A percentile compares a stretch with the other conserved stretches of the same genome.
phyloP scores from a whole-genome alignment of 2,113 vertebrate genomes.

The Dipodomys ordii region DNA sequence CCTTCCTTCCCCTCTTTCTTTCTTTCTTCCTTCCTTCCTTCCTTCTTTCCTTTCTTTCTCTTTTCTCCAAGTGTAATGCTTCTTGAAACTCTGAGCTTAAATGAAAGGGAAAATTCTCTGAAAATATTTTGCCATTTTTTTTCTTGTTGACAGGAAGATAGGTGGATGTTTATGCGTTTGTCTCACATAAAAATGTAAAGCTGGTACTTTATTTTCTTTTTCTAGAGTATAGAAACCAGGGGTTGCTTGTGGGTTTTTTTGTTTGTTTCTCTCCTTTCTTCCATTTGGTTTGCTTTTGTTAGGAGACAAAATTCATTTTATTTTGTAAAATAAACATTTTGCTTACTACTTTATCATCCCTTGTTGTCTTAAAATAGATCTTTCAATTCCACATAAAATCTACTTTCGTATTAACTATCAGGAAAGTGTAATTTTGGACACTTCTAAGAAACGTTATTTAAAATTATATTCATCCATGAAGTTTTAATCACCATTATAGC shows the following conservation, averaged over 20 bases:
- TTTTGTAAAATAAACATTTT: slow-evolving; percentile 10
- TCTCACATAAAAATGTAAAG: slow-evolving; percentile 21
- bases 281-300: background rate
- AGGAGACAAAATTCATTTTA: background rate
- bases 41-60: background rate
- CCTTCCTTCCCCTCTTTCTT: too few relatives aligned
- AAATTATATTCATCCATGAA: slow-evolving; percentile 34
- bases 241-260: slow-evolving; percentile 7
- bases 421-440: slow-evolving; percentile 26
- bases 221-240: slow-evolving; percentile 10
- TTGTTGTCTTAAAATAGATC: slow-evolving; percentile 45
- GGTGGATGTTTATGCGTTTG: slow-evolving; percentile 50
- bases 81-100: slow-evolving; percentile 55
- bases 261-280: slow-evolving; percentile 40
- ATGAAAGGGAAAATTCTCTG: slow-evolving; percentile 48
- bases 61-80: slow-evolving; percentile 42
- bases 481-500: slow-evolving; percentile 53
- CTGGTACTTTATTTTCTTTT: slow-evolving; percentile 6
- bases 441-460: slow-evolving; percentile 56
- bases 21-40: too few relatives aligned
- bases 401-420: slow-evolving; percentile 15
- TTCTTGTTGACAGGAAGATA: slow-evolving; percentile 34
- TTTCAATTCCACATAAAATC: slow-evolving; percentile 15
- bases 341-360: slow-evolving; percentile 28
- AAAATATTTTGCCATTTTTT: slow-evolving; percentile 63